Conservation (phyloP, 2,888 invertebrate genomes). For the Pinctada fucata region DNA sequence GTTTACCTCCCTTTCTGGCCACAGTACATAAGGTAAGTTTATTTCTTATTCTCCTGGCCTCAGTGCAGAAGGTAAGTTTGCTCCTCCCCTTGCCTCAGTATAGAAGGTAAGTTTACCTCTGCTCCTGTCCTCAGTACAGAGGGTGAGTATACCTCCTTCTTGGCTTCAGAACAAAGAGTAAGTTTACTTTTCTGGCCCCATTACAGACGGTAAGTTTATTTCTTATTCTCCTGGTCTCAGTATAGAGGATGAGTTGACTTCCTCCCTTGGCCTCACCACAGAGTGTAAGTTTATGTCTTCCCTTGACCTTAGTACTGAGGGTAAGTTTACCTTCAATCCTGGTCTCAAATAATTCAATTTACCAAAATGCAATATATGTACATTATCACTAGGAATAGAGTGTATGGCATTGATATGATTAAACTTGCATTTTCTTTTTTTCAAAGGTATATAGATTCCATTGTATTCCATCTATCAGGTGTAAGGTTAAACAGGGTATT, state of each 20-base stretch:
- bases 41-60: neutral
- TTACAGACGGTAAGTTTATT: neutral
- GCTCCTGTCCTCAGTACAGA: neutral
- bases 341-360: no score
- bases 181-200: constrained; percentile 84
- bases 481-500: no score
- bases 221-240: no score
- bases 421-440: no score
- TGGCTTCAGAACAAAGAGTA: neutral
- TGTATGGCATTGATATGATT: no score
- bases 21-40: neutral
- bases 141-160: no score
- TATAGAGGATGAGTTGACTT: neutral
- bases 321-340: constrained; percentile 80
- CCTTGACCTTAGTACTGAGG: constrained; percentile 96
- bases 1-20: no score
- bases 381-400: no score
- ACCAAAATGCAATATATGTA: no score
- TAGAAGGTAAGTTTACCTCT: neutral
- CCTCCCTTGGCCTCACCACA: neutral
- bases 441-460: no score
- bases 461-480: no score
- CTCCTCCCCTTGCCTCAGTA: no score
- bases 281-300: constrained; percentile 93
- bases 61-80: neutral